Evolutionary conservation across 2,797 vertebrate genomes (phyloP), one percentile per base, ranked within the genome.

Genomic region (Galaxias olidus): DNA sequence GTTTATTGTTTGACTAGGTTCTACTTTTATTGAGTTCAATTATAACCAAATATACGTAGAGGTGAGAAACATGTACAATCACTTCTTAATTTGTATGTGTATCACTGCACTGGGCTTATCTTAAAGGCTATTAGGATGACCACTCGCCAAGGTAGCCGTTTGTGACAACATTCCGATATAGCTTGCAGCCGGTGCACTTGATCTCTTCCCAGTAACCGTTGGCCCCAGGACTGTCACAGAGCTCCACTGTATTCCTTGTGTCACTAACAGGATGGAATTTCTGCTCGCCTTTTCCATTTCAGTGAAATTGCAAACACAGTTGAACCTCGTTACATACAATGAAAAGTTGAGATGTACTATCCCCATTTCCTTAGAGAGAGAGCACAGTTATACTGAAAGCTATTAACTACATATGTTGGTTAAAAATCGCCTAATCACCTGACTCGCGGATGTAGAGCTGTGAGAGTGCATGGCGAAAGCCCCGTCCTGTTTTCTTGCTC

Each of bases 401-500:
- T 42, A 11, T 11, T 30, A 3, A 30, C 30, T 30, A 3, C 6
- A 30, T 6, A 30, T 3, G 30, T 2, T 30, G 30, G 30, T 6
- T 30, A 30, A 30, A 30, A 9, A 14, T 10, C 13, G 17, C 20
- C 20, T 51, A 62, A 65, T 45, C 72, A 88, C 87, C 86, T 73
- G 73, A 83, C 61, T 91, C 87, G 30, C 56, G 40, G 59, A 87
- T 68, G 48, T 88, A 82, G 57, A 89, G 85, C 59, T 61, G 52
- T 18, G 75, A 72, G 68, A 82, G 49, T 5, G 60, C 71, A 17
- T 84, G 77, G 61, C 76, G 50, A 61, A 90, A 89, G 48, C 72
- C 45, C 58, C 81, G 63, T 9, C 70, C 84, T 0, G 68, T 74
- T 66, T 85, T 92, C 74, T 58, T 73, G 72, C 81, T 80, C 76